Evolutionary conservation across 1,140 invertebrate genomes (phyloP), one percentile per base, ranked within the genome.

Genomic region (Hycleus phaleratus): DNA sequence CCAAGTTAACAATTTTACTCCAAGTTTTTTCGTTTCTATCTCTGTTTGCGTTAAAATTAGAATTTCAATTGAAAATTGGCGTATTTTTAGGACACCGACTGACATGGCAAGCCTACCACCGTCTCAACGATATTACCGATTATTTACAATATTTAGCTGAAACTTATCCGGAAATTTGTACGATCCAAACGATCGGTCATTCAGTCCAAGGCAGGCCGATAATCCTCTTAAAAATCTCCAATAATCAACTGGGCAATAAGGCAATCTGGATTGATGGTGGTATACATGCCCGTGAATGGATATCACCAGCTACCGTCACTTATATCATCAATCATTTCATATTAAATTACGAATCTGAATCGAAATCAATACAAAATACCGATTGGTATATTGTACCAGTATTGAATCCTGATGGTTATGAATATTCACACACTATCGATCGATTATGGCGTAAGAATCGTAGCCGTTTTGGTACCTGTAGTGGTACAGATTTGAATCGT

Each of bases 211-310:
- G 85, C 43, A 77, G 86, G 45, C 82, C 87, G 2, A 73, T 93
- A 1, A 88, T 85, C 73, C 72, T 88, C 10, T 72, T 83, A 26
- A 81, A 84, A 56, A 87, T 89, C 38, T 87, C 85, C 2, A 77
- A 84, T 67, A 81, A 82, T 10, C 78, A 81, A 43, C 58, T 75
- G 18, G 73, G 69, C 3, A 85, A 85, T 66, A 80, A 81, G 56
- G 81, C 81, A 2, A 72, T 83, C n/a, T 85, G 82, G 74, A 78
- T 83, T 46, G 83, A 85, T 67, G 79, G 80, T 74, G 91, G 91
- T 9, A 91, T 94, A 66, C 93, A 96, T 68, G 92, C 91, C 0
- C 74, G 93, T 38, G 93, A 96, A 77, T 96, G 93, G 93, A 93
- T 96, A 54, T 85, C 90, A 46, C 86, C 90, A 2, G 90, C 93